phyloP scores from a whole-genome alignment of 1,140 invertebrate genomes.

The Brachionus asplanchnoidis region DNA sequence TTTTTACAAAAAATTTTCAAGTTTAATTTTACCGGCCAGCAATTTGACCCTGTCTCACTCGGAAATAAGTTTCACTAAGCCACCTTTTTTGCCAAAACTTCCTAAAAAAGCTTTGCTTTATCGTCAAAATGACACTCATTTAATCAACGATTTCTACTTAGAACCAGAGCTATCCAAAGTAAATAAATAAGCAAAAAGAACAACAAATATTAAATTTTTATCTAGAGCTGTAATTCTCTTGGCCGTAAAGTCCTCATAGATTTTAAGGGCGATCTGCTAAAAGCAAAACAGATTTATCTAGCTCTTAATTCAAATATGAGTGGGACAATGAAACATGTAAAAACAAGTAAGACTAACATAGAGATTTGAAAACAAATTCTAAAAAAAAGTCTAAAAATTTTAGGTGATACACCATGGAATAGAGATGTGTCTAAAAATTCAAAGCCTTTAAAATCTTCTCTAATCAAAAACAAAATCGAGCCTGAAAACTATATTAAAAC shows the following conservation, averaged over 20 bases:
- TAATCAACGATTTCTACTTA: constrained; percentile 24
- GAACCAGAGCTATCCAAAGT: neutral
- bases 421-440: neutral
- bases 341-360: neutral
- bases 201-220: neutral
- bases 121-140: constrained; percentile 1
- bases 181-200: neutral
- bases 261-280: constrained; percentile 33
- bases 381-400: neutral
- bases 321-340: constrained; percentile 3
- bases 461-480: constrained; percentile 14
- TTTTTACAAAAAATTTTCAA: neutral
- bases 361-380: neutral
- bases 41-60: neutral
- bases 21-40: neutral
- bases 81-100: constrained; percentile 22
- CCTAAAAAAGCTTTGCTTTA: constrained; percentile 2
- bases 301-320: constrained; percentile 2
- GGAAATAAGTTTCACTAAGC: constrained; percentile 9
- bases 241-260: neutral
- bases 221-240: neutral
- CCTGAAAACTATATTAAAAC: neutral
- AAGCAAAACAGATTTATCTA: constrained; percentile 21
- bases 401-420: constrained; percentile 15
- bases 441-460: constrained; percentile 2